Conservation (phyloP, 2,797 vertebrate species). For the Acanthurus leucopareius region DNA sequence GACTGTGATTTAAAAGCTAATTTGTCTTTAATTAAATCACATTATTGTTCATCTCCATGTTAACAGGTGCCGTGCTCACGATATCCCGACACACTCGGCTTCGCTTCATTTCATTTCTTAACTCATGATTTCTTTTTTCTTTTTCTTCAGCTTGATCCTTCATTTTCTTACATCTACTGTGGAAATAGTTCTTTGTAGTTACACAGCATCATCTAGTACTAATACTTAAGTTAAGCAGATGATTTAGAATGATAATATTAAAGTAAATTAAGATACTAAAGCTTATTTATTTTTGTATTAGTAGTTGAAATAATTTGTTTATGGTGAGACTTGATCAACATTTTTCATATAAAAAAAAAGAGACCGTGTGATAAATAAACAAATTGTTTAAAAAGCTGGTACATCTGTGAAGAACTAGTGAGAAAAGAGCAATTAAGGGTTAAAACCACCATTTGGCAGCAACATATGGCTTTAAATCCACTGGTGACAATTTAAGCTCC, state of each 20-base stretch:
- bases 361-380: background rate
- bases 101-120: background rate
- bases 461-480: slow-evolving; percentile 15
- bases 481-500: slow-evolving; percentile 23
- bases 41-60: background rate
- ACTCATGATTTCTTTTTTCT: background rate
- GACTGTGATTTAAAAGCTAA: background rate
- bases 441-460: slow-evolving; percentile 6
- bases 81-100: background rate
- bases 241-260: background rate
- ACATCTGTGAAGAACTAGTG: background rate
- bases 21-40: background rate
- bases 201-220: background rate
- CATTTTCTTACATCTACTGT: background rate
- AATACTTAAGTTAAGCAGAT: background rate
- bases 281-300: background rate
- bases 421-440: background rate
- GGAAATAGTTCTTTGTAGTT: background rate
- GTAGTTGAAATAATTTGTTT: background rate
- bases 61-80: background rate
- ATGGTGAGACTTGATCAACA: background rate
- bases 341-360: background rate
- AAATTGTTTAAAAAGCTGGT: background rate
- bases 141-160: background rate
- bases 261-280: background rate